These are phyloP conservation scores for Menura novaehollandiae DNA, from an alignment of 2,113 vertebrate genomes.

Conservation along the genomic window DNA sequence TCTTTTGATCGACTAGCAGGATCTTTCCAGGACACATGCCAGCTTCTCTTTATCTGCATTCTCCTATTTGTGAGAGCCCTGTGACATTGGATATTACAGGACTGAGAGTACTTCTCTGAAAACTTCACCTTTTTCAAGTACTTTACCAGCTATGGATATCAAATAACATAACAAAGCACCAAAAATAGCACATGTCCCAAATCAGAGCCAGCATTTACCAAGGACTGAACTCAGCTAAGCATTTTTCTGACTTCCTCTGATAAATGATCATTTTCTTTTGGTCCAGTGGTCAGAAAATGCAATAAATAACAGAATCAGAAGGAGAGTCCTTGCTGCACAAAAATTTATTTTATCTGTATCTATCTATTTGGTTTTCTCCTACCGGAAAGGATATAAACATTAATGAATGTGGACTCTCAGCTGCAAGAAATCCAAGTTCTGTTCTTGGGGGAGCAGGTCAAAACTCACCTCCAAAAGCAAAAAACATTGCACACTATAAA, in stretches of 20 bases:
- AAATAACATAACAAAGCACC: constrained; percentile 1
- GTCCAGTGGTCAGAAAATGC: background rate
- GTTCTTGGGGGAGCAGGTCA: background rate
- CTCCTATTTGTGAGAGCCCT: background rate
- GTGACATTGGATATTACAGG: background rate
- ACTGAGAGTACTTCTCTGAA: background rate
- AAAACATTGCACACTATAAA: background rate
- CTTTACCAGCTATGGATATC: background rate
- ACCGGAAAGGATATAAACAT: background rate
- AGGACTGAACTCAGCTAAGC: background rate
- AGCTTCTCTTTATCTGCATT: background rate
- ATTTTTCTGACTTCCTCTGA: background rate
- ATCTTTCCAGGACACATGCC: background rate
- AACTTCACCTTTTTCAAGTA: background rate
- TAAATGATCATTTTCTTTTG: background rate
- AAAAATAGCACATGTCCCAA: background rate
- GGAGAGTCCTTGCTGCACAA: background rate
- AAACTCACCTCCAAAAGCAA: background rate
- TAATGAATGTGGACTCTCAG: background rate
- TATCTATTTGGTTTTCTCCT: background rate
- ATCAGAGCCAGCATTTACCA: background rate
- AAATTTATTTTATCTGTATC: background rate
- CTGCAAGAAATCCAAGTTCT: background rate
- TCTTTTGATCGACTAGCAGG: background rate
- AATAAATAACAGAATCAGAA: background rate